Evolutionary conservation across 1,140 invertebrate genomes (phyloP).

Genomic region (Monomorium pharaonis): DNA sequence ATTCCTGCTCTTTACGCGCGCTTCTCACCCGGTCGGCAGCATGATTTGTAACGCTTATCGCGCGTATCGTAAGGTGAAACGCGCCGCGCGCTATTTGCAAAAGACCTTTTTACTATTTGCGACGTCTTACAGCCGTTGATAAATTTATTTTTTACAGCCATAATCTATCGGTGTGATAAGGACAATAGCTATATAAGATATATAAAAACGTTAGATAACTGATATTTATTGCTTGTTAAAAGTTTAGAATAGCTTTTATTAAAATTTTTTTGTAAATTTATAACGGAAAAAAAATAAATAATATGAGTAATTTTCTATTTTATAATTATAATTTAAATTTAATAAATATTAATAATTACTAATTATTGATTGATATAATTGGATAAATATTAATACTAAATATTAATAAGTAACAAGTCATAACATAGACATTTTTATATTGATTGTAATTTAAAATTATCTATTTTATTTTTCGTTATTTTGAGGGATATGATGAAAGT

Average conservation of each 20-base stretch:
- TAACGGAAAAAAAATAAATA: background rate
- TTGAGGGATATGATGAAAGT: background rate
- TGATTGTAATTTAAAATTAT: background rate
- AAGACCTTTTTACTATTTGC: background rate
- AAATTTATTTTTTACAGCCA: background rate
- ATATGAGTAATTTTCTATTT: background rate
- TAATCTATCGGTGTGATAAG: background rate
- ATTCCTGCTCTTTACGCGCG: slow-evolving; percentile 14
- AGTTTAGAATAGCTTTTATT: background rate
- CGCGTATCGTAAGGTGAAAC: slow-evolving; percentile 11
- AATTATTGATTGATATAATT: no score
- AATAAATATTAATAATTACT: no score
- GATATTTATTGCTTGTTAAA: background rate
- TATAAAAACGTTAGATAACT: background rate
- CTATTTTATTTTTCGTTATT: background rate
- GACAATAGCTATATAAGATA: background rate
- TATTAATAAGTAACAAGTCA: no score
- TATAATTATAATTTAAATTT: background rate
- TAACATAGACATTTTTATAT: no score
- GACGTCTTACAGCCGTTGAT: background rate
- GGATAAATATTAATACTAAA: no score
- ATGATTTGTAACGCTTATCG: slow-evolving; percentile 51
- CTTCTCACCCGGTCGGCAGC: slow-evolving; percentile 15
- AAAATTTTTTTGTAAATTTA: background rate
- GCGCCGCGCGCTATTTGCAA: slow-evolving; percentile 22